Evolutionary conservation across 2,888 invertebrate genomes (phyloP), one percentile per base, ranked within the genome.

Genomic region (Cerceris ruficornis): DNA sequence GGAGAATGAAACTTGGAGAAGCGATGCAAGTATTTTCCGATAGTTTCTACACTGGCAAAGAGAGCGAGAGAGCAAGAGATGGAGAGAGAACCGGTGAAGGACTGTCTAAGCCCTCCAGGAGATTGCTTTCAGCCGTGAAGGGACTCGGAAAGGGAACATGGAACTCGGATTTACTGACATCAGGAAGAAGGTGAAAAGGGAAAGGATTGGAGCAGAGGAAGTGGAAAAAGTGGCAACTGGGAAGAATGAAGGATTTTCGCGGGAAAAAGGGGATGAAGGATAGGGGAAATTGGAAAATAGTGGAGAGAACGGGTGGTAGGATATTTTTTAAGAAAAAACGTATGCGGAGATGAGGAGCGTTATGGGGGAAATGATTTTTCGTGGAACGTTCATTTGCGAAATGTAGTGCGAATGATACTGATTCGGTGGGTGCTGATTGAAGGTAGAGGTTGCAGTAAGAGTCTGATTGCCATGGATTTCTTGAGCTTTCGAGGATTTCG

Each of bases 21-120:
- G 17, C 8, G 74, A 60, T 59, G 70, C 76, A 65, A 80, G 69
- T 69, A 81, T 75, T 80, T 80, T 46, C 64, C 72, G 54, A 79
- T 80, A 79, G 72, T 69, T 75, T 65, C 55, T 17, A 28, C 9
- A 13, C 13, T 13, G n/a, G 46, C 39, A 14, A 11, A 39, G 41
- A 13, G 28, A 13, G 49, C 13, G 1, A 17, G 14, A 28, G 43
- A 28, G 9, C 0, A 7, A 4, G 28, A 14, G 52, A 9, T 9
- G 39, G 2, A 6, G 28, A 43, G 43, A 7, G 13, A 41, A 11
- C 9, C 0, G 0, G 43, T 46, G 6, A 13, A 5, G 52, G 7
- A 41, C 41, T 58, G 68, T 54, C 65, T 52, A 50, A 68, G 57
- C 59, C 54, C 67, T 62, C 50, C 55, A 42, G 66, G 61, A 77